Evolutionary conservation across 2,888 invertebrate species (phyloP), one percentile per base, ranked within the genome.

Genomic region (Euzetes globulus): DNA sequence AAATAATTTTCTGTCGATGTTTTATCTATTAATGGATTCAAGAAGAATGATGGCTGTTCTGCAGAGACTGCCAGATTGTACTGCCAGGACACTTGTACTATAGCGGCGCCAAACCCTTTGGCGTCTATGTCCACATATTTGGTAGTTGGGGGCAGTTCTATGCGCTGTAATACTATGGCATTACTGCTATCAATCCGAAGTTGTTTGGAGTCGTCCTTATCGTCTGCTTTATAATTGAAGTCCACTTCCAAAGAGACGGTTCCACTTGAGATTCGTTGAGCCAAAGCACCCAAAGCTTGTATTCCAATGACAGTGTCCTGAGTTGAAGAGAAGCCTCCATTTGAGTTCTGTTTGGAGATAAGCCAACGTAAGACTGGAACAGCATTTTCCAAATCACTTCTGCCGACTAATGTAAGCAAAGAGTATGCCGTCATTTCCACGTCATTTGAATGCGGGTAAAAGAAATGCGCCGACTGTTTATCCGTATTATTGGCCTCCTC

Each of bases 351-450:
- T 80, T 91, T 90, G 37, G 86, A 85, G 11, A 90, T 85, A 27
- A 91, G 83, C 91, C 91, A 91, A 73, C 88, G 86, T 80, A 90
- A 86, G 45, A 90, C 84, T 0, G 90, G 88, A 33, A 89, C 82
- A 0, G 87, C 80, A 17, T 80, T 84, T 5, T 78, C 80, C 4
- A 85, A 81, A 63, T 86, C 81, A 77, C 85, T 85, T 75, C 85
- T 82, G 29, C 78, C 75, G 22, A 88, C 80, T 79, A 87, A 88
- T 0, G 91, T 88, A 74, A 94, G 85, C 74, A 97, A 84, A 0
- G 89, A 91, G 83, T 96, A 97, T 0, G 95, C 88, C 0, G 96
- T 94, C 79, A 92, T 91, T 82, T 92, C 92, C 5, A 96, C 88
- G 79, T 90, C 88, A 0, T 90, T 87, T 0, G 91, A 88, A 76